phyloP scores from a whole-genome alignment of 2,888 invertebrate species.

The Carabus problematicus region DNA sequence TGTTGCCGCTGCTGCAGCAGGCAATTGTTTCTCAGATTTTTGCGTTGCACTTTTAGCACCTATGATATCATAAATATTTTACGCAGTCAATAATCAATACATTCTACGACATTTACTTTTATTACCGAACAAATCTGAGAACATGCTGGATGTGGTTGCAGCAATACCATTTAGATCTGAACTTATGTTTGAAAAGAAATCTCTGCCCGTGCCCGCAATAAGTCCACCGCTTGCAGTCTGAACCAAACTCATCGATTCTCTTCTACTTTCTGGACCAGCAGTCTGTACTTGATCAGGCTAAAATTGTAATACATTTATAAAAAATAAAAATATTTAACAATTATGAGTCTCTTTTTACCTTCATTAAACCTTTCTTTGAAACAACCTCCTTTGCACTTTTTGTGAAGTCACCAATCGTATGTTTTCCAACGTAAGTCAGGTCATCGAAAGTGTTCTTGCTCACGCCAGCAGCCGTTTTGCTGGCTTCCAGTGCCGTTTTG shows the following conservation, averaged over 20 bases:
- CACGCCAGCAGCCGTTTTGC: conserved; percentile 86
- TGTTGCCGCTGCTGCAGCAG: conserved; percentile 49
- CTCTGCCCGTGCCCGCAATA: conserved; percentile 73
- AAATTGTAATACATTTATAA: conserved; percentile 33
- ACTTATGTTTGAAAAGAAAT: conserved; percentile 90
- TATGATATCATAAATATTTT: conserved; percentile 2
- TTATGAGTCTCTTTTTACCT: conserved; percentile 60
- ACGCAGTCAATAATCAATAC: not conserved
- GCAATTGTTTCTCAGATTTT: conserved; percentile 47
- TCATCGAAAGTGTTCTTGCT: conserved; percentile 90
- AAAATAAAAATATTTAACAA: conserved; percentile 19
- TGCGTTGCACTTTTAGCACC: conserved; percentile 29
- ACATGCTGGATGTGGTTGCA: conserved; percentile 91
- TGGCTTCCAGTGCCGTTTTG: conserved; percentile 83
- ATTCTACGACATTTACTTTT: conserved; percentile 57
- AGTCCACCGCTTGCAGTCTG: conserved; percentile 67
- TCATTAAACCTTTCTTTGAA: conserved; percentile 82
- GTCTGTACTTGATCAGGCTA: conserved; percentile 55
- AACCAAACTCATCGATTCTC: conserved; percentile 68
- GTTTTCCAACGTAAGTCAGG: conserved; percentile 88
- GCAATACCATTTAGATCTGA: conserved; percentile 93
- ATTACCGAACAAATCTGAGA: conserved; percentile 90
- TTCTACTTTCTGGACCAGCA: conserved; percentile 57
- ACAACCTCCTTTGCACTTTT: conserved; percentile 91
- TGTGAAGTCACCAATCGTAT: conserved; percentile 86